phyloP scores from a whole-genome alignment of 2,888 invertebrate species.

The Cryptocephalus primarius region DNA sequence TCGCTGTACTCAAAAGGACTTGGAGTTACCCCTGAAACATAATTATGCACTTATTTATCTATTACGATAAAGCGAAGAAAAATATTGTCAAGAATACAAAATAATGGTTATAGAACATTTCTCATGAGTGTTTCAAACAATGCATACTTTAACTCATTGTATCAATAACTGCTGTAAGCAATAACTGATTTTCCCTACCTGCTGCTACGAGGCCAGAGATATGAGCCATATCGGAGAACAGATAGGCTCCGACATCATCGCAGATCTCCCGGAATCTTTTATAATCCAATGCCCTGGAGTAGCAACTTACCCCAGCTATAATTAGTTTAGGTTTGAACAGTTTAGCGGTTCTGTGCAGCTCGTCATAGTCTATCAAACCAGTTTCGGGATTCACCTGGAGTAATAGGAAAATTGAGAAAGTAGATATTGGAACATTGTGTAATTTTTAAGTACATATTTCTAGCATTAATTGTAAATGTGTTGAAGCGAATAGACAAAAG shows the following conservation, averaged over 20 bases:
- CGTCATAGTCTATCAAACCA: conserved; percentile 89
- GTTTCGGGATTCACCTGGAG: conserved; percentile 56
- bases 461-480: no score
- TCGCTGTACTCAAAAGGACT: conserved; percentile 86
- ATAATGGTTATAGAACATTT: neutral
- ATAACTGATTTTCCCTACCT: conserved; percentile 34
- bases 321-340: conserved; percentile 88
- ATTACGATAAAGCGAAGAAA: neutral
- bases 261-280: conserved; percentile 75
- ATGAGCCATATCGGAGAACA: conserved; percentile 95
- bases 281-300: conserved; percentile 87
- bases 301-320: conserved; percentile 90
- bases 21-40: conserved; percentile 55
- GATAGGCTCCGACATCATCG: conserved; percentile 71
- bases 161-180: no score
- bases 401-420: neutral
- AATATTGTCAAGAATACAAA: no score
- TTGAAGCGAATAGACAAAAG: no score
- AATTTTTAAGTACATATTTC: no score
- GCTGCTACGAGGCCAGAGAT: conserved; percentile 87
- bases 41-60: neutral
- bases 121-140: no score
- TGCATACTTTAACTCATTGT: no score
- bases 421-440: no score
- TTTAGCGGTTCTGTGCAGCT: conserved; percentile 66